Base-by-base conservation (phyloP, 2,888 invertebrate genomes). In the Andricus quercusramuli region DNA sequence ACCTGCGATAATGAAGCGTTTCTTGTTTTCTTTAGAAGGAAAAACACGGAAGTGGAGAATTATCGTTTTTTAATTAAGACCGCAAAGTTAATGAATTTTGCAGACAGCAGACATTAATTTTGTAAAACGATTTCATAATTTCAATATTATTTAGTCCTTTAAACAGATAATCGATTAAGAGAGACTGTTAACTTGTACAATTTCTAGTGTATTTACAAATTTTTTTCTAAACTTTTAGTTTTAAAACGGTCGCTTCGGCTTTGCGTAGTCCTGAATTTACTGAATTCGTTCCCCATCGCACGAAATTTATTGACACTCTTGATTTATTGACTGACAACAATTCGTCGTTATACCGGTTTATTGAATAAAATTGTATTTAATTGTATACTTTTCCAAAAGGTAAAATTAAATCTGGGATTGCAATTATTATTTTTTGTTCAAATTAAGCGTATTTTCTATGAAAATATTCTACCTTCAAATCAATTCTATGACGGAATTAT, bases 1-100 rank as follows among this genome's bases (percentile, higher is more conserved):
- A 74, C 32, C 74, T 32, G 32, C 56, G 29, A n/a, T 74, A 74
- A 74, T 56, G 74, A 74, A 74, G n/a, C n/a, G n/a, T 74, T 74
- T 56, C 29, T 17, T 15, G 32, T 32, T 32, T 56, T 29, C 29
- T 32, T 29, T n/a, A 47, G 11, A 20, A 70, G 20, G 8, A 74
- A 74, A 74, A 74, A 32, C 15, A 15, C n/a, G 20, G 8, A 59
- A 37, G 32, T 37, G n/a, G 11, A 59, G n/a, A 37, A 56, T 59
- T 74, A 37, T 74, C 37, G 74, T 32, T 74, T 59, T 74, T 51
- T 22, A 51, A 74, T 56, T 74, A 32, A 2, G 13, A 51, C n/a
- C 20, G 25, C 9, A 51, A 68, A 22, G 11, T 59, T 1, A 17
- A 68, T 44, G 8, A 11, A 25, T 67, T 37, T 37, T 20, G 9